Base-by-base conservation (phyloP, 2,888 invertebrate genomes). In the Polyploca ridens region DNA sequence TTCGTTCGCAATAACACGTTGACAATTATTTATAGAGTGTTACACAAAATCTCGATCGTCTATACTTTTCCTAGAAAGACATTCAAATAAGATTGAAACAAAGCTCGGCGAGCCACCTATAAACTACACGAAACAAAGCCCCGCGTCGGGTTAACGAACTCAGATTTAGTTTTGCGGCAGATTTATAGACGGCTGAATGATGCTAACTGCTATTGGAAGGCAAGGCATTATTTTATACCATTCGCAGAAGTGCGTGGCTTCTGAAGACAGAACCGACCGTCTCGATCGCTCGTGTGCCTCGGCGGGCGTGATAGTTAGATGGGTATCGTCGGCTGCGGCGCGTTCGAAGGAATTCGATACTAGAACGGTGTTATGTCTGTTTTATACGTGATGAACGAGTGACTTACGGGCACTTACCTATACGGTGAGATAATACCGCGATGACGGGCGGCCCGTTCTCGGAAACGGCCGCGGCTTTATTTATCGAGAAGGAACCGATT, bases 151-250 rank as follows among this genome's bases (percentile, higher is more conserved):
- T 72, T 85, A 79, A 79, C 82, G 83, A 83, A 83, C 86, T 81
- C 71, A 73, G 78, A 76, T 78, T 76, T 76, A 68, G 74, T 73
- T 76, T 72, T 70, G 78, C 71, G 88, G 88, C 85, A 88, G 87
- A 89, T 89, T 89, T 89, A 90, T 89, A 76, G 81, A 72, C 69
- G 75, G 75, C 76, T 75, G 82, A 81, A 76, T 74, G 81, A 79
- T 74, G 72, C 70, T 78, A 79, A 76, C 78, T 69, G 81, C 81
- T 71, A 68, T 76, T 72, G 69, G 64, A 66, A 62, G 69, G 63
- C 65, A 63, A 69, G 68, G 69, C 66, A 70, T 69, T 77, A 75
- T 76, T 71, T 79, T 73, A 76, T 74, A 66, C 69, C 71, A 69
- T 86, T 87, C 86, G 83, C 69, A 72, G 87, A 86, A 86, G 67